A percentile compares a stretch with the other conserved stretches of the same genome.
Conservation (phyloP, 2,797 vertebrate species). For the Alca torda region DNA sequence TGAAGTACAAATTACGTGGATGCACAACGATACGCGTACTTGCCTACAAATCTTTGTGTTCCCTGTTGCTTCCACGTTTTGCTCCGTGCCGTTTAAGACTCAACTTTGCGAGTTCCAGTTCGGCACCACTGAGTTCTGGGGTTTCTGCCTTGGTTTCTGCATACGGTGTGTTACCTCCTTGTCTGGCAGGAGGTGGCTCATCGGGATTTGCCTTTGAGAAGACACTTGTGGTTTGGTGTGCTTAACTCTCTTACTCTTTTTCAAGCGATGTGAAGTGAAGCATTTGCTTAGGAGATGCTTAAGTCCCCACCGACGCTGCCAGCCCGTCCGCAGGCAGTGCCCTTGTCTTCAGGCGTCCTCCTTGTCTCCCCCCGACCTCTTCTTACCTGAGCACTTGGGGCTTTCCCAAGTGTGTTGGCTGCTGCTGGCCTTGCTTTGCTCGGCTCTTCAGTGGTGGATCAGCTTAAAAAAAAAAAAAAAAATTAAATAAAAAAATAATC, state of each 20-base stretch:
- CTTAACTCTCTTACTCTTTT: neutral
- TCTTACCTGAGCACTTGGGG: neutral
- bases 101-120: neutral
- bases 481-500: neutral
- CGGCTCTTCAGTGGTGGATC: neutral
- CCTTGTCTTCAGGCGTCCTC: neutral
- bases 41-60: neutral
- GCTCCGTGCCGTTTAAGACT: neutral
- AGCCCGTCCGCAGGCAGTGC: neutral
- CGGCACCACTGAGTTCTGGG: neutral
- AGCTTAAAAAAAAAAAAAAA: neutral
- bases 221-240: neutral
- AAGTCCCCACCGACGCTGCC: neutral
- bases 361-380: neutral
- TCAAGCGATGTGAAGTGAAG: neutral
- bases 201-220: neutral
- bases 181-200: accelerated
- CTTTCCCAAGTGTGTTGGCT: neutral
- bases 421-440: neutral
- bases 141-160: neutral
- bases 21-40: too few relatives aligned
- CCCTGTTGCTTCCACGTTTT: accelerated
- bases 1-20: neutral
- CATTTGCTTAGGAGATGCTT: neutral
- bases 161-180: accelerated